A percentile compares a stretch with the other conserved stretches of the same genome.
These are phyloP conservation scores for Microcebus jonahi DNA, from an alignment of 2,113 vertebrate genomes.

Conservation along the genomic window DNA sequence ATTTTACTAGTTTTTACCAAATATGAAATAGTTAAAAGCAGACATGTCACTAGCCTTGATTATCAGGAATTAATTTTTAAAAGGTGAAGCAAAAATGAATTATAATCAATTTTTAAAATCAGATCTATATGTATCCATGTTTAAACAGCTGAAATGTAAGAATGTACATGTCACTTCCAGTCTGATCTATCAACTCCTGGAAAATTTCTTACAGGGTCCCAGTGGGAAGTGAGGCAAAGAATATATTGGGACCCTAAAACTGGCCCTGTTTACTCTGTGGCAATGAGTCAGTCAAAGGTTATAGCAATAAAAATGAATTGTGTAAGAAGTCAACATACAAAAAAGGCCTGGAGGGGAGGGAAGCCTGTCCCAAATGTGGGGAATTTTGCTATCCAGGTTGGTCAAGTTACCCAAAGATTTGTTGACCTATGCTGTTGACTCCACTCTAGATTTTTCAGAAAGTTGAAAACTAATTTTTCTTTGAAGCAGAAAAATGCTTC, in stretches of 20 bases:
- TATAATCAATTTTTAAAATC: not conserved
- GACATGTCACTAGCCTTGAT: not conserved
- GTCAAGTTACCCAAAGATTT: slow-evolving; percentile 14
- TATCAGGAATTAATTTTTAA: not conserved
- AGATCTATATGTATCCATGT: not conserved
- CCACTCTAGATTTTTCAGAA: slow-evolving; percentile 9
- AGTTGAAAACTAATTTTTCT: not conserved
- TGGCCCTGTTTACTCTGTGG: not conserved
- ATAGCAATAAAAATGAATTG: not conserved
- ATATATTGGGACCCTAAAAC: not conserved
- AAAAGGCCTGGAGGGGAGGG: not conserved
- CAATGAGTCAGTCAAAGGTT: not conserved
- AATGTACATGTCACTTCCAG: not conserved
- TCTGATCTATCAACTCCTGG: not conserved
- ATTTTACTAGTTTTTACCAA: not conserved
- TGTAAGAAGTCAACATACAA: not conserved
- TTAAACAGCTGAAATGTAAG: not conserved
- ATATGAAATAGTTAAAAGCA: not conserved
- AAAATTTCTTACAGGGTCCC: not conserved
- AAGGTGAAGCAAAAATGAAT: not conserved
- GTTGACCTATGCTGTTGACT: not conserved
- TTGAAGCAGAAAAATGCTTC: slow-evolving; percentile 1
- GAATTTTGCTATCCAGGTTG: not conserved
- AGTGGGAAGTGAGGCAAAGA: not conserved
- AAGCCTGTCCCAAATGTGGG: not conserved